Evolutionary conservation across 2,797 vertebrate genomes (phyloP), one percentile per base, ranked within the genome.

Genomic region (Tympanoctomys barrerae): DNA sequence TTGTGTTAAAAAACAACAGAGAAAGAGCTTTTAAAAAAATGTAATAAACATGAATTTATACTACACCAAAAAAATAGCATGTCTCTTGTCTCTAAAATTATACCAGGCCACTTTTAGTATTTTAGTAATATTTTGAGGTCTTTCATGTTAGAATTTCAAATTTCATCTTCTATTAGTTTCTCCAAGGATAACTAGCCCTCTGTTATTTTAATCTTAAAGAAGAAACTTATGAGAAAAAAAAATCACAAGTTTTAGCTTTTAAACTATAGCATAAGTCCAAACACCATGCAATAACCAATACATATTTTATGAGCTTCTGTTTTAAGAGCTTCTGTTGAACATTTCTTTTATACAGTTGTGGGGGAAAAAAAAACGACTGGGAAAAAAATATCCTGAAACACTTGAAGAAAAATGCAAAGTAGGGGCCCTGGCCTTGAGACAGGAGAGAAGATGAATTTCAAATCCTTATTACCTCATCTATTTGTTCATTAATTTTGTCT

Each of bases 401-500:
- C 24, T 75, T 24, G 1, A 36, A 46, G 62, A 87, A 57, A 79
- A 52, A 8, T 5, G 62, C 2, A 14, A 36, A 64, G 24, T 21
- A 77, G 24, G 5, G n/a, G 54, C 36, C n/a, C 14, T 59, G 36
- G 52, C 28, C 86, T 81, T 10, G 31, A 89, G 33, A 73, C 42
- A 85, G 52, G 64, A 84, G 31, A 79, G 26, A 1, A 0, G 28
- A 54, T 52, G 11, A 19, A 5, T 77, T 70, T 36, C 18, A 81
- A 94, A 85, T 66, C 1, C 54, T 79, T 94, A 94, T 97, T 98
- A 99, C 99, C 99, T 99, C 99, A 97, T 99, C 99, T 87, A 98
- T 98, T 97, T 99, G 99, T 96, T 99, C 99, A 54, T 99, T 98
- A 96, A 99, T 99, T 98, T 99, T 99, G 62, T 99, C 99, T 92